Conservation (phyloP, 30 jellyfish, hydroid and myxozoan species). For the Aurelia aurita complex sp. Pacific region DNA sequence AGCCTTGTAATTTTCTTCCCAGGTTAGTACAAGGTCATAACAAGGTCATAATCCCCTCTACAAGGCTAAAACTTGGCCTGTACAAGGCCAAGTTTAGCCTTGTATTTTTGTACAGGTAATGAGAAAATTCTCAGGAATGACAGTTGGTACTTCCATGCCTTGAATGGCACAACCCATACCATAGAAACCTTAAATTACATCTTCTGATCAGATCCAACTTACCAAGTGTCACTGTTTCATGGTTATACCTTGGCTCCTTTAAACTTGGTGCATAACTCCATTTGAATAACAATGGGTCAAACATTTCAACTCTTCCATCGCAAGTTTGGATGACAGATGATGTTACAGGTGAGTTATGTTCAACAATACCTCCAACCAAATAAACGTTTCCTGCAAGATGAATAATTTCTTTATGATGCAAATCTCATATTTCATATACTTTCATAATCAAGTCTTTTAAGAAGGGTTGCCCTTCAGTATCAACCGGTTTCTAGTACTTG, state of each 20-base stretch:
- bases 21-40: too few relatives aligned
- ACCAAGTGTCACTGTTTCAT: conserved; percentile 59
- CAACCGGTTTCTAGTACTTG: too few relatives aligned
- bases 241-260: conserved; percentile 64
- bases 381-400: conserved; percentile 24
- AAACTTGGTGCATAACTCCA: conserved; percentile 61
- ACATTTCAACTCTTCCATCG: conserved; percentile 60
- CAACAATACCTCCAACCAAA: conserved; percentile 56
- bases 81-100: too few relatives aligned
- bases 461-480: too few relatives aligned
- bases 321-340: conserved; percentile 1
- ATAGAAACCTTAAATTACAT: neutral
- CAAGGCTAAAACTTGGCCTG: too few relatives aligned
- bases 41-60: too few relatives aligned
- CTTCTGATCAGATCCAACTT: neutral
- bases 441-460: too few relatives aligned
- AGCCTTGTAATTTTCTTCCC: too few relatives aligned
- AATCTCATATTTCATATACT: too few relatives aligned
- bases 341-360: conserved; percentile 2
- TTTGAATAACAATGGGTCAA: conserved; percentile 22
- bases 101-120: too few relatives aligned
- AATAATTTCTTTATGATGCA: too few relatives aligned
- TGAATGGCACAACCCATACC: neutral
- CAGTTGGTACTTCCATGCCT: neutral
- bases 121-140: neutral